Evolutionary conservation across 1,140 invertebrate genomes (phyloP).

Genomic region (Ceratoteleas bidentatus): DNA sequence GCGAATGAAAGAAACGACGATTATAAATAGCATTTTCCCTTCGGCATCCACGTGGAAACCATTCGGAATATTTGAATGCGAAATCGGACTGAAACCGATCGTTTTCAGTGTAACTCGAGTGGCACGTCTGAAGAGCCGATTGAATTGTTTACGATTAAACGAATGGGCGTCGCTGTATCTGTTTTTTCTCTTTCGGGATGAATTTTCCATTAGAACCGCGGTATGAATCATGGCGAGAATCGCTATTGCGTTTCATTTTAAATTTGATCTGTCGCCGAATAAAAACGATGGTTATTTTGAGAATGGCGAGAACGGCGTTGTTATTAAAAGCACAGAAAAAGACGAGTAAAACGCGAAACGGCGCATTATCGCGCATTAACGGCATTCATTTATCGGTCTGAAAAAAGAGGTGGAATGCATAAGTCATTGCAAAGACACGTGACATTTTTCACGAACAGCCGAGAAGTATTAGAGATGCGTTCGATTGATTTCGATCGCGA

Average conservation of each 20-base stretch:
- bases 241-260: too few relatives aligned
- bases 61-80: constrained; percentile 6
- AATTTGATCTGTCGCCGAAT: too few relatives aligned
- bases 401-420: constrained; percentile 1
- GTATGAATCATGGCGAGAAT: too few relatives aligned
- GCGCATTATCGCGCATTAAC: constrained; percentile 4
- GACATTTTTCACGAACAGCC: constrained; percentile 10
- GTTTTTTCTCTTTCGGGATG: too few relatives aligned
- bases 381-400: constrained; percentile 1
- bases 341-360: background rate
- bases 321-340: background rate
- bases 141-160: too few relatives aligned
- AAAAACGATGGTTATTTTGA: too few relatives aligned
- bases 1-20: background rate
- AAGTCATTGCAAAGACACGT: constrained; percentile 9
- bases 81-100: background rate
- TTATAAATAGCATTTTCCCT: constrained; percentile 2
- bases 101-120: too few relatives aligned
- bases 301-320: background rate
- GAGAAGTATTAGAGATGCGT: background rate
- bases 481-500: constrained; percentile 7
- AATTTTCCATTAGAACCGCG: too few relatives aligned
- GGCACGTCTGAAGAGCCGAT: too few relatives aligned
- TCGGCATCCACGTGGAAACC: background rate
- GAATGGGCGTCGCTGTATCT: too few relatives aligned